phyloP scores from a whole-genome alignment of 2,888 invertebrate genomes.

The Tethea ocularis region DNA sequence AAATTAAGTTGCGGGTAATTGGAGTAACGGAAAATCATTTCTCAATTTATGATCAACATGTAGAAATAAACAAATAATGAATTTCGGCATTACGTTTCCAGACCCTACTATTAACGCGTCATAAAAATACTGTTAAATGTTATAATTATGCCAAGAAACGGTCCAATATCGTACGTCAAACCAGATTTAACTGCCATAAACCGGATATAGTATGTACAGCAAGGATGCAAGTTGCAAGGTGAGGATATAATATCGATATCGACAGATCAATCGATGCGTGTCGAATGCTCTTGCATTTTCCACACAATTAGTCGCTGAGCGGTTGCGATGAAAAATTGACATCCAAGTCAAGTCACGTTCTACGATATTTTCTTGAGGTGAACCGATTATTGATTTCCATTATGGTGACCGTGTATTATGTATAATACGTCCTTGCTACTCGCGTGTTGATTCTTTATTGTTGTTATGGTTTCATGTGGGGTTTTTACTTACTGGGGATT shows the following conservation, averaged over 20 bases:
- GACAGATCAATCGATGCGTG: constrained; percentile 27
- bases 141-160: background rate
- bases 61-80: background rate
- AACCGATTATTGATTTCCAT: constrained; percentile 52
- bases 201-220: background rate
- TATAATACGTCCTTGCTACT: background rate
- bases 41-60: background rate
- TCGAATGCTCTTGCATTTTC: constrained; percentile 55
- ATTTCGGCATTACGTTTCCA: background rate
- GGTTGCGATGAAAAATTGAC: constrained; percentile 59
- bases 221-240: background rate
- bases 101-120: background rate
- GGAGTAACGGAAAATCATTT: background rate
- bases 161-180: background rate
- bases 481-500: too few species aligned
- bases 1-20: too few species aligned
- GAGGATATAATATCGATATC: constrained; percentile 3
- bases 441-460: background rate
- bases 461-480: background rate
- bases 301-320: constrained; percentile 55
- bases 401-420: constrained; percentile 20
- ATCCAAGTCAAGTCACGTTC: constrained; percentile 53
- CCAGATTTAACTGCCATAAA: background rate
- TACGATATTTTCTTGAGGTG: constrained; percentile 40
- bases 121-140: background rate